phyloP scores from a whole-genome alignment of 2,888 invertebrate genomes.

The Palloptera scutellata region DNA sequence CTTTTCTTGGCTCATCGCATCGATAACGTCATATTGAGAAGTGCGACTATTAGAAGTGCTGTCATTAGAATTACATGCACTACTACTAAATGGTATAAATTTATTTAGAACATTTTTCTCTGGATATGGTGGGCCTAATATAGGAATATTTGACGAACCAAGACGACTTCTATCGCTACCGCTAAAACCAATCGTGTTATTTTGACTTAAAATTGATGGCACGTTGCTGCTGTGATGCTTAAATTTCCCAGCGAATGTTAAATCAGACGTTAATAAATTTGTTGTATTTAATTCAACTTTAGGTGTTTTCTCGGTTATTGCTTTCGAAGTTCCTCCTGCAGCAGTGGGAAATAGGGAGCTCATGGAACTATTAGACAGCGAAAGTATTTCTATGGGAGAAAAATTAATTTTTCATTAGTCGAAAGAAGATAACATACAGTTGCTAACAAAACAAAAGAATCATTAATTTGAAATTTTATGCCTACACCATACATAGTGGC shows the following conservation, averaged over 20 bases:
- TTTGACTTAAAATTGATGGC: slow-evolving; percentile 4
- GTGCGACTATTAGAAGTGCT: slow-evolving; percentile 54
- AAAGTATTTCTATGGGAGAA: slow-evolving; percentile 46
- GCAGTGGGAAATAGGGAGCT: slow-evolving; percentile 52
- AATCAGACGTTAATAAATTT: slow-evolving; percentile 44
- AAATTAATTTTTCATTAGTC: background rate
- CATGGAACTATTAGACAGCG: slow-evolving; percentile 49
- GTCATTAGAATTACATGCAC: slow-evolving; percentile 47
- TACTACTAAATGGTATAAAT: slow-evolving; percentile 37
- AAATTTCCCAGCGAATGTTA: slow-evolving; percentile 61
- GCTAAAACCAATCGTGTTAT: too few relatives aligned
- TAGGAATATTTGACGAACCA: slow-evolving; percentile 13
- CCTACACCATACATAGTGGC: too few relatives aligned
- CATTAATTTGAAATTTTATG: too few relatives aligned
- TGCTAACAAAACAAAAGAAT: too few relatives aligned
- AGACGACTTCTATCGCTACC: slow-evolving; percentile 23
- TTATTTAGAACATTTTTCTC: slow-evolving; percentile 10
- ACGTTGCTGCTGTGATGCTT: slow-evolving; percentile 44
- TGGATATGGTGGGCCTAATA: background rate
- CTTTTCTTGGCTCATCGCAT: slow-evolving; percentile 42
- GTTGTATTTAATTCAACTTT: slow-evolving; percentile 26
- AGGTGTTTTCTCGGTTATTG: slow-evolving; percentile 25
- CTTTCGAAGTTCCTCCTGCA: slow-evolving; percentile 34
- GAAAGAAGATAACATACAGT: too few relatives aligned
- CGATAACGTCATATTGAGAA: slow-evolving; percentile 48